Percentiles rank a stretch among this genome's conserved stretches.
These are phyloP conservation scores for Pachyseris speciosa DNA, from an alignment of 64 coral and sea anemone species.

Conservation along the genomic window DNA sequence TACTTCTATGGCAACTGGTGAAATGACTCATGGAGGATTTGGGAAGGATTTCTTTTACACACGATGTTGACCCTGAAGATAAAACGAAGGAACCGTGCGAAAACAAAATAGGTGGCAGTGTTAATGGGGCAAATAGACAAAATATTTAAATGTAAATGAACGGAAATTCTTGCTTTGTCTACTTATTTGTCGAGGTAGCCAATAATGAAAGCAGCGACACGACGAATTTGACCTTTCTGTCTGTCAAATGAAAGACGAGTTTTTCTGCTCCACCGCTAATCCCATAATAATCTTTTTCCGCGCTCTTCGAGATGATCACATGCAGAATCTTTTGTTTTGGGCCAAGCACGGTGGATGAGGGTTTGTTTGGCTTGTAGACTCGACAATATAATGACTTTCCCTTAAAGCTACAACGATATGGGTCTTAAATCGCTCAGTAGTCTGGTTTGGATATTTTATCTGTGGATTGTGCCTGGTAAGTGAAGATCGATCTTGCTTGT, in stretches of 20 bases:
- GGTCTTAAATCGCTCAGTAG: conserved; percentile 21
- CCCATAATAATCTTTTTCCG: conserved; percentile 77
- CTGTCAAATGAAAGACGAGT: conserved; percentile 24
- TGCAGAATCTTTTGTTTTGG: conserved; percentile 61
- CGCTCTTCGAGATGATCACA: conserved; percentile 67
- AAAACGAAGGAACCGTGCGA: neutral
- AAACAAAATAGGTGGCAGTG: conserved; percentile 56
- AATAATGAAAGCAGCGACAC: conserved; percentile 46
- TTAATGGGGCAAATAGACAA: conserved; percentile 84
- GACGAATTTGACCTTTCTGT: conserved; percentile 49
- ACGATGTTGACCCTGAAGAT: conserved; percentile 32
- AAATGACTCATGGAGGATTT: neutral
- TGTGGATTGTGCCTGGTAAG: conserved; percentile 88
- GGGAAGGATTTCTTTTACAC: neutral
- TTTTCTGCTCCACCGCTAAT: conserved; percentile 69
- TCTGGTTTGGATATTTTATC: conserved; percentile 56
- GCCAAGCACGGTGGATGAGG: conserved; percentile 42
- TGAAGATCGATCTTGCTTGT: neutral
- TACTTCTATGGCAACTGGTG: neutral
- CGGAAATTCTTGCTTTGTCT: conserved; percentile 86
- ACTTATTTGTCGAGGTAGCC: conserved; percentile 57
- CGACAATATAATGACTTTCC: conserved; percentile 49
- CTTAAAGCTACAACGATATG: conserved; percentile 40
- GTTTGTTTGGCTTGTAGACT: conserved; percentile 31
- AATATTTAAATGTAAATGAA: conserved; percentile 90